phyloP scores from a whole-genome alignment of 2,113 vertebrate genomes.

The Neogale vison region DNA sequence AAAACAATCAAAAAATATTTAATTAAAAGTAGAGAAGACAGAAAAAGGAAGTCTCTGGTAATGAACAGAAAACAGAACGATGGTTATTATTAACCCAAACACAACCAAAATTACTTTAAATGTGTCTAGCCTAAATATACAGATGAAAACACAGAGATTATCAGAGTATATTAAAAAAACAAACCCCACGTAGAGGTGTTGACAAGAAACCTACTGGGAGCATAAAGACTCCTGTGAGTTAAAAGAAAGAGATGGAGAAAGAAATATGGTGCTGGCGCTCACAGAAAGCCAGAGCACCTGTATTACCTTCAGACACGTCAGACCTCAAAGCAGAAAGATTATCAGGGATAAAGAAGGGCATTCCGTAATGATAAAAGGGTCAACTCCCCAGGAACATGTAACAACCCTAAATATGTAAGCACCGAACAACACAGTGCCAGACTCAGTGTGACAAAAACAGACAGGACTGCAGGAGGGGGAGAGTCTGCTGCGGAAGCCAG shows the following conservation, averaged over 20 bases:
- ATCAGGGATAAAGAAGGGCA: too few relatives aligned
- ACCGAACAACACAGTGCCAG: neutral
- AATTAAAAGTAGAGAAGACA: neutral
- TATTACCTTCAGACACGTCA: neutral
- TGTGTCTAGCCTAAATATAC: neutral
- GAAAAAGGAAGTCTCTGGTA: neutral
- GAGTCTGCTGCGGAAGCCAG: fast-evolving
- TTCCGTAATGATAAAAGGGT: neutral
- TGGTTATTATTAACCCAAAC: neutral
- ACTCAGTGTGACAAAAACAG: neutral
- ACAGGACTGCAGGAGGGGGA: neutral
- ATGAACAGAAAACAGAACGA: neutral
- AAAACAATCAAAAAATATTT: neutral
- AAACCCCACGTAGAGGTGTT: neutral
- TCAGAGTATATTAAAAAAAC: neutral
- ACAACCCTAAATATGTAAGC: neutral
- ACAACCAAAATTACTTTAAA: neutral
- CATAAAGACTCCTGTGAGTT: neutral
- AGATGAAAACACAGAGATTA: neutral
- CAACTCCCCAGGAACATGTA: fast-evolving
- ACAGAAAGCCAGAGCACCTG: fast-evolving
- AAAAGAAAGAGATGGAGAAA: neutral
- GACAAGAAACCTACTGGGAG: neutral
- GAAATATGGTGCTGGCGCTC: fast-evolving
- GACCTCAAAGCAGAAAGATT: neutral